Percentiles rank a stretch among this genome's conserved stretches.
Evolutionary conservation across 2,113 vertebrate species (phyloP).

Genomic region (Sprattus sprattus): DNA sequence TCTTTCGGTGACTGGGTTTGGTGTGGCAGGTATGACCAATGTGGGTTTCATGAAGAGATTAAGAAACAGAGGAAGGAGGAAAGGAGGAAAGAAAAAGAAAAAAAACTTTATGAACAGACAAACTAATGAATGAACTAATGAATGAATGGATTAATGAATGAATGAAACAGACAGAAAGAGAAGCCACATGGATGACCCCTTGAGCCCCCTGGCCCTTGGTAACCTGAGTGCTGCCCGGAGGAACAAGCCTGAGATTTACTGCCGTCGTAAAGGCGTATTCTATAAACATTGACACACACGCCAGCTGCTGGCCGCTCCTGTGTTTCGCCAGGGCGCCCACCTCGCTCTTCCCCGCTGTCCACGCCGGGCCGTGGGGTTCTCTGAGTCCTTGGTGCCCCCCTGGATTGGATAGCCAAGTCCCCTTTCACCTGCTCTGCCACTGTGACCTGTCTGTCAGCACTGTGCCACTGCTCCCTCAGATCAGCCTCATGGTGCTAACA

Average conservation of each 20-base stretch:
- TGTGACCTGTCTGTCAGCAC: slow-evolving; percentile 68
- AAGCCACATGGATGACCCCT: neutral
- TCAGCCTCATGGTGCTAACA: neutral
- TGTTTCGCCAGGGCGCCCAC: slow-evolving; percentile 37
- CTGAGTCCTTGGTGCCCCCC: slow-evolving; percentile 35
- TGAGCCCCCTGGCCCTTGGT: no score
- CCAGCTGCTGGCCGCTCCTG: slow-evolving; percentile 62
- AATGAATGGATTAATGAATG: neutral
- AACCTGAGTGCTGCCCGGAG: neutral
- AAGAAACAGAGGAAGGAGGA: neutral
- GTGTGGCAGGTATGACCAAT: neutral
- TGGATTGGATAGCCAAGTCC: slow-evolving; percentile 56
- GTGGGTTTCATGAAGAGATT: neutral
- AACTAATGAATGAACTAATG: neutral
- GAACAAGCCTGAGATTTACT: slow-evolving; percentile 70
- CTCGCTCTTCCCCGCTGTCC: slow-evolving; percentile 33
- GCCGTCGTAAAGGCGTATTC: slow-evolving; percentile 70
- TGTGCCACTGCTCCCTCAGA: neutral
- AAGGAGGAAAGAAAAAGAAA: neutral
- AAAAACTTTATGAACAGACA: neutral
- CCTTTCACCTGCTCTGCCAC: slow-evolving; percentile 67
- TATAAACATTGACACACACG: slow-evolving; percentile 76
- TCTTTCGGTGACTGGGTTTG: no score
- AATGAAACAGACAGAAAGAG: neutral
- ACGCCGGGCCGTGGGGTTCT: slow-evolving; percentile 43